phyloP scores from a whole-genome alignment of 2,888 invertebrate species.

The Lithophane leautieri region DNA sequence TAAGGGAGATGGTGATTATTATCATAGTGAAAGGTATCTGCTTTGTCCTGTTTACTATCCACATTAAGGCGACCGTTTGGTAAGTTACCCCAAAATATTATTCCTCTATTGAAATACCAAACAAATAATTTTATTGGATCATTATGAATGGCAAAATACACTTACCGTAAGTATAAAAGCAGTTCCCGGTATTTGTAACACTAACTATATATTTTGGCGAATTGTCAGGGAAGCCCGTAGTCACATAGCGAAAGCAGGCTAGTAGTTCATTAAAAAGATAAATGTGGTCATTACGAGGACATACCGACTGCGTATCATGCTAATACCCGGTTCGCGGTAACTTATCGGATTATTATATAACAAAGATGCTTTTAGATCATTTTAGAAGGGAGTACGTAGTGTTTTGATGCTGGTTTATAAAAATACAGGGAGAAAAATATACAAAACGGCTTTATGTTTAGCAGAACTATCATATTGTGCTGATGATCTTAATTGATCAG shows the following conservation, averaged over 20 bases:
- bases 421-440: not conserved
- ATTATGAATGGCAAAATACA: conserved; percentile 79
- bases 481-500: no score
- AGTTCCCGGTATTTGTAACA: conserved; percentile 77
- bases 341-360: conserved; percentile 68
- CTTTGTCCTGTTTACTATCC: not conserved
- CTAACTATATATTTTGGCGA: conserved; percentile 78
- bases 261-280: conserved; percentile 88
- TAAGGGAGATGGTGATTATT: not conserved
- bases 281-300: conserved; percentile 86
- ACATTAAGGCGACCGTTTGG: not conserved
- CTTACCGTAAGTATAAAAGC: conserved; percentile 75
- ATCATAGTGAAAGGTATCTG: not conserved
- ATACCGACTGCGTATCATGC: conserved; percentile 78
- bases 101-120: not conserved
- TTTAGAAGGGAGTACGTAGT: conserved; percentile 16
- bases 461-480: not conserved
- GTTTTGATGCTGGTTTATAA: conserved; percentile 3
- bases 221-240: conserved; percentile 78
- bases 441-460: not conserved
- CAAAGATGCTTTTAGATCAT: conserved; percentile 52
- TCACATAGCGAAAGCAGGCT: conserved; percentile 80
- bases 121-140: conserved; percentile 59
- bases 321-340: conserved; percentile 72
- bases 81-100: conserved; percentile 18